phyloP scores from a whole-genome alignment of 2,113 vertebrate genomes.

The Herpailurus yagouaroundi region DNA sequence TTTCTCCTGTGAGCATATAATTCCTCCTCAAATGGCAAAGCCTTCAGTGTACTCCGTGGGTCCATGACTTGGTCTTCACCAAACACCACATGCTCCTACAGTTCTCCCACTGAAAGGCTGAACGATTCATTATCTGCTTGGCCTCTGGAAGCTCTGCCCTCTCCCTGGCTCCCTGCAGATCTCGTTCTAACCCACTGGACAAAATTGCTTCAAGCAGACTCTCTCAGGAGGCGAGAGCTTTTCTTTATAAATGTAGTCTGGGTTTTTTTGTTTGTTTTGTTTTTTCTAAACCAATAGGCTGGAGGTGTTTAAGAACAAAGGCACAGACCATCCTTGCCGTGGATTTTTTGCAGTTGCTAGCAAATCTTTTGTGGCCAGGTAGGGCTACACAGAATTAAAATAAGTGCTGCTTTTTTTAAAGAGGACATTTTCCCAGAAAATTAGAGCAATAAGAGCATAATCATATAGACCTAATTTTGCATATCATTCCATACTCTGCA shows the following conservation, averaged over 20 bases:
- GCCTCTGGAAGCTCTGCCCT: background rate
- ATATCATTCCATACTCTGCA: background rate
- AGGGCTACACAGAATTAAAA: background rate
- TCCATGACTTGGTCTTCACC: background rate
- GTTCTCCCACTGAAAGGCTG: background rate
- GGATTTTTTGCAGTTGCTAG: background rate
- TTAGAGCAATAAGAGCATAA: background rate
- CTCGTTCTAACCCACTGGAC: background rate
- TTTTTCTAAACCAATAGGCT: background rate
- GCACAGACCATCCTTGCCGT: background rate
- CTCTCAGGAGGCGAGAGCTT: background rate
- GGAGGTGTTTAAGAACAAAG: background rate
- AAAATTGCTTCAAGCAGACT: background rate
- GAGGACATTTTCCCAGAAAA: background rate
- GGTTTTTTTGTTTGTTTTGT: background rate
- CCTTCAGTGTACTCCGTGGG: background rate
- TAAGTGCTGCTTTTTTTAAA: background rate
- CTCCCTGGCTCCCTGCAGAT: background rate
- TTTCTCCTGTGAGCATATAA: background rate
- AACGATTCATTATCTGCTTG: background rate
- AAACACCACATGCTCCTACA: background rate
- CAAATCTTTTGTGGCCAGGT: background rate
- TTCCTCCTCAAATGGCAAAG: background rate
- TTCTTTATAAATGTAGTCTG: background rate
- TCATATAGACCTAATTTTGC: background rate